Evolutionary conservation across 2,797 vertebrate species (phyloP).

Genomic region (Gymnocypris eckloni): DNA sequence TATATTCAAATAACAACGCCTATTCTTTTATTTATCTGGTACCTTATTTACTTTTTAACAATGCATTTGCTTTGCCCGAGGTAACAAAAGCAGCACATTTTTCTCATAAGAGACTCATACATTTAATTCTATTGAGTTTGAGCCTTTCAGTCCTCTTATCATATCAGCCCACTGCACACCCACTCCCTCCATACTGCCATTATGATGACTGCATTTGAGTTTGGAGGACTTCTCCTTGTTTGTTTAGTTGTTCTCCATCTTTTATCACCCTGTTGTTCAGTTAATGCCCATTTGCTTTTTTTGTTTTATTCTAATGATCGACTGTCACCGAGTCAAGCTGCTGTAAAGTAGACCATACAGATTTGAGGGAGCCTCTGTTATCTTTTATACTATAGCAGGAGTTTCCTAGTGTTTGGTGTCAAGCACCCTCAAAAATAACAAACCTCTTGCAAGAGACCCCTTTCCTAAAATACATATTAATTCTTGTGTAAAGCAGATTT

Average conservation of each 20-base stretch:
- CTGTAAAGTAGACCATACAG: neutral
- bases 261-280: slow-evolving; percentile 8
- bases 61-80: slow-evolving; percentile 38
- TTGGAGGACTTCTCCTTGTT: slow-evolving; percentile 43
- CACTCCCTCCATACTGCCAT: slow-evolving; percentile 11
- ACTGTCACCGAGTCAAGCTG: neutral
- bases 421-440: neutral
- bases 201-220: slow-evolving; percentile 28
- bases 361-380: neutral
- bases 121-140: slow-evolving; percentile 41
- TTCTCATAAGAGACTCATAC: slow-evolving; percentile 40
- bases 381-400: neutral
- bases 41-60: slow-evolving; percentile 43
- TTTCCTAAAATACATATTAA: neutral
- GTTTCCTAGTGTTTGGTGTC: neutral
- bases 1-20: slow-evolving; percentile 38
- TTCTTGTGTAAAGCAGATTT: neutral
- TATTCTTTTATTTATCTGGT: slow-evolving; percentile 39
- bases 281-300: neutral
- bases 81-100: slow-evolving; percentile 35
- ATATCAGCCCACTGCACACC: slow-evolving; percentile 31
- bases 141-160: slow-evolving; percentile 30
- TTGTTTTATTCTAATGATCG: neutral
- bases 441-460: neutral
- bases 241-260: slow-evolving; percentile 24